A percentile compares a stretch with the other conserved stretches of the same genome.
Evolutionary conservation across 1,140 invertebrate genomes (phyloP).

Genomic region (Heterodera schachtii): DNA sequence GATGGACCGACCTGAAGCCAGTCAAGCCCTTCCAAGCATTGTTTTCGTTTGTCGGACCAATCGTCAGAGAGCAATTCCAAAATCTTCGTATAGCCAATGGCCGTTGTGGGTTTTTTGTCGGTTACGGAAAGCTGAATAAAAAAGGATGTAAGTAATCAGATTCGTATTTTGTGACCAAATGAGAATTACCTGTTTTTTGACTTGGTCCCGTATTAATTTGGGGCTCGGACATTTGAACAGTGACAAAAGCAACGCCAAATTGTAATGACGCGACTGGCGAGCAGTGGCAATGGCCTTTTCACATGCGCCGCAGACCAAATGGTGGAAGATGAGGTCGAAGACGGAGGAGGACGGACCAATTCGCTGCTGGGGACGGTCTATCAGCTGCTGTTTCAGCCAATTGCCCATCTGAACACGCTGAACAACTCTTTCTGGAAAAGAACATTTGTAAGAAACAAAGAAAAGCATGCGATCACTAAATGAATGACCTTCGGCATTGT

Average conservation of each 20-base stretch:
- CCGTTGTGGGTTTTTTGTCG: neutral
- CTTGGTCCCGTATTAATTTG: neutral
- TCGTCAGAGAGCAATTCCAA: constrained; percentile 18
- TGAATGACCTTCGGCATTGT: constrained; percentile 6
- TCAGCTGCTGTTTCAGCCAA: constrained; percentile 13
- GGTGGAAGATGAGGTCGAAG: constrained; percentile 13
- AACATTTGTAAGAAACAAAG: neutral
- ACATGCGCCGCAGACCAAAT: constrained; percentile 14
- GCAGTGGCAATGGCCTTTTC: constrained; percentile 11
- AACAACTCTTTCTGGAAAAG: constrained; percentile 4
- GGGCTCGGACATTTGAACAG: constrained; percentile 1
- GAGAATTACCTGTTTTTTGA: constrained; percentile 19
- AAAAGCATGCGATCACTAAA: too few species aligned
- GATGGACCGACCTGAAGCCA: constrained; percentile 10
- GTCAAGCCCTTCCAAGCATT: constrained; percentile 25
- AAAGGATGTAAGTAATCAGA: neutral
- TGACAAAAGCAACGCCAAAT: constrained; percentile 26
- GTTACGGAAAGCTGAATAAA: constrained; percentile 19
- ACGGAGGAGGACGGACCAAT: neutral
- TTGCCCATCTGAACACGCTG: constrained; percentile 25
- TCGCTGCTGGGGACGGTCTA: neutral
- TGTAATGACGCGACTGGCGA: neutral
- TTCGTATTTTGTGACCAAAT: neutral
- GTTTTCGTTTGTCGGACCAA: neutral
- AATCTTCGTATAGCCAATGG: constrained; percentile 11